phyloP scores from a whole-genome alignment of 1,140 invertebrate species.

The Sipha flava region DNA sequence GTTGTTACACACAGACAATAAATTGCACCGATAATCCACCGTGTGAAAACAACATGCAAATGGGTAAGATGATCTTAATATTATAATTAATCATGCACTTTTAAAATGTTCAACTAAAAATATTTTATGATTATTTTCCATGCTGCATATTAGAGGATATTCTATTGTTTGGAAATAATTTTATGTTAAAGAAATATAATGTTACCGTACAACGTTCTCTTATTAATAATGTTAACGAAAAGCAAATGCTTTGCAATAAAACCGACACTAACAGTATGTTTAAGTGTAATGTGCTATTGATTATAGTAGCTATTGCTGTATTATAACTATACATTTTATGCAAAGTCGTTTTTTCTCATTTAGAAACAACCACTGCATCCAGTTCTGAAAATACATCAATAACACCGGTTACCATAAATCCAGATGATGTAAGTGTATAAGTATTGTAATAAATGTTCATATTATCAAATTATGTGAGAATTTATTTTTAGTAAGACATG shows the following conservation, averaged over 20 bases:
- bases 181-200: constrained; percentile 19
- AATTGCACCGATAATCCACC: constrained; percentile 1
- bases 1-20: neutral
- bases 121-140: neutral
- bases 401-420: neutral
- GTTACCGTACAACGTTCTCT: neutral
- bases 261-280: neutral
- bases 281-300: neutral
- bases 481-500: neutral
- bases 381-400: neutral
- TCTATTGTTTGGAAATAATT: neutral
- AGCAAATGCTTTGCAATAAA: neutral
- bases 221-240: neutral
- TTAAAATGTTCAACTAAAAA: neutral
- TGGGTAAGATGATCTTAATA: neutral
- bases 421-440: neutral
- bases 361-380: neutral
- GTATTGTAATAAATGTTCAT: too few species aligned
- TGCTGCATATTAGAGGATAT: constrained; percentile 11
- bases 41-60: neutral
- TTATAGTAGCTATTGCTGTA: neutral
- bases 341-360: neutral
- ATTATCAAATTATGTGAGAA: neutral
- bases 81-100: neutral
- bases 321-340: neutral